Evolutionary conservation across 2,113 vertebrate species (phyloP).

Genomic region (Hemichromis elongatus): DNA sequence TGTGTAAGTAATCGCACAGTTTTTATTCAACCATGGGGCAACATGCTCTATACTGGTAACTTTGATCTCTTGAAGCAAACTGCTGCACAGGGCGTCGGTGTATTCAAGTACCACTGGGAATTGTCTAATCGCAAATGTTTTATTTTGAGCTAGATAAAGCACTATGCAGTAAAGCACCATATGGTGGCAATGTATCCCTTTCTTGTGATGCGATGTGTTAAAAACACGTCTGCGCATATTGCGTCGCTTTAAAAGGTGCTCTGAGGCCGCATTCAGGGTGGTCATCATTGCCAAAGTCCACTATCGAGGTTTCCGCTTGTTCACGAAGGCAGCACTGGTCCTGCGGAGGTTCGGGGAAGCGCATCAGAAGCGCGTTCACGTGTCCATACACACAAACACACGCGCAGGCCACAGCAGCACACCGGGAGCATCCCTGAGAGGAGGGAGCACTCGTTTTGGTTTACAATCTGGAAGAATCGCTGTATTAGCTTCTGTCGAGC

Average conservation of each 20-base stretch:
- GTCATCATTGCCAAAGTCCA: neutral
- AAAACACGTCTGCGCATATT: neutral
- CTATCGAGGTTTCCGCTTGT: neutral
- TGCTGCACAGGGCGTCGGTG: conserved; percentile 28
- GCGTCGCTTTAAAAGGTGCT: neutral
- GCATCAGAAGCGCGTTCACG: conserved; percentile 63
- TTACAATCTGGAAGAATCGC: neutral
- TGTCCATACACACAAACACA: neutral
- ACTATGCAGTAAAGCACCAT: neutral
- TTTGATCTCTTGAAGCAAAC: neutral
- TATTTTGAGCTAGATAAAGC: neutral
- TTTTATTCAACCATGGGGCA: neutral
- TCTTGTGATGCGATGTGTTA: neutral
- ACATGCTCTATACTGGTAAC: neutral
- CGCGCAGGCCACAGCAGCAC: conserved; percentile 7
- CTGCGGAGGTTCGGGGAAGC: conserved; percentile 68
- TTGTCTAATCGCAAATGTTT: neutral
- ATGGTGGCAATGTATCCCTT: neutral
- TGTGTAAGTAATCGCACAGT: neutral
- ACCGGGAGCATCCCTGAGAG: conserved; percentile 40
- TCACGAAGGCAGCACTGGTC: conserved; percentile 50
- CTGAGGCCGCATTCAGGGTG: neutral
- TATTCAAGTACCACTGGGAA: neutral
- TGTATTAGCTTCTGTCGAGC: neutral
- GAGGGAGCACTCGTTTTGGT: conserved; percentile 20